phyloP scores from a whole-genome alignment of 2,888 invertebrate genomes.

The Hydropsyche betteni region DNA sequence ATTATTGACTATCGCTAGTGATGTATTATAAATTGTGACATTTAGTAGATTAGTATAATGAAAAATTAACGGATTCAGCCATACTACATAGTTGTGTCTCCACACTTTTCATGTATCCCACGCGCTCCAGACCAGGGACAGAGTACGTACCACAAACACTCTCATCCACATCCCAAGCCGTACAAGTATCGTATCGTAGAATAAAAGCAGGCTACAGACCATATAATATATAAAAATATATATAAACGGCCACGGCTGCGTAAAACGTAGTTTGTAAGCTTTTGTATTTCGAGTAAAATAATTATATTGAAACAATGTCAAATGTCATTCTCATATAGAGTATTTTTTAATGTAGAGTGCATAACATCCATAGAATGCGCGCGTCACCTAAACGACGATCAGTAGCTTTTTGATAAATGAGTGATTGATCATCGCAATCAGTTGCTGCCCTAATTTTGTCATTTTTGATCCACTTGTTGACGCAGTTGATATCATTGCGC shows the following conservation, averaged over 20 bases:
- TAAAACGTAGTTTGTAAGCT: constrained; percentile 44
- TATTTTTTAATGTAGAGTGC: too few species aligned
- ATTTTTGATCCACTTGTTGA: too few species aligned
- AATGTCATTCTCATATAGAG: constrained; percentile 10
- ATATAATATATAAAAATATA: not conserved
- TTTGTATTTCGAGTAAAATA: constrained; percentile 42
- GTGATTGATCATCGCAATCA: too few species aligned
- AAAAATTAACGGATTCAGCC: constrained; percentile 10
- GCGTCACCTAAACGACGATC: too few species aligned
- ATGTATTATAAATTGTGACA: too few species aligned
- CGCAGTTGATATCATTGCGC: constrained; percentile 1
- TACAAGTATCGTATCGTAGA: constrained; percentile 43
- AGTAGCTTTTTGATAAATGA: too few species aligned
- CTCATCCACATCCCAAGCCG: constrained; percentile 25
- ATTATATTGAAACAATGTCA: constrained; percentile 12
- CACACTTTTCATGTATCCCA: constrained; percentile 41
- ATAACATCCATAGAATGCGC: too few species aligned
- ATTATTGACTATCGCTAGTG: too few species aligned
- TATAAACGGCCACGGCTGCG: constrained; percentile 42
- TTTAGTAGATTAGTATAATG: too few species aligned
- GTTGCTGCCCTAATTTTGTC: too few species aligned
- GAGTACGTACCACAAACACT: constrained; percentile 42
- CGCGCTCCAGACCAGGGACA: constrained; percentile 45
- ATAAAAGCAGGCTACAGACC: constrained; percentile 41
- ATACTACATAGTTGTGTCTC: constrained; percentile 24